A percentile compares a stretch with the other conserved stretches of the same genome.
Conservation (phyloP, 2,888 invertebrate species). For the Aricia artaxerxes region DNA sequence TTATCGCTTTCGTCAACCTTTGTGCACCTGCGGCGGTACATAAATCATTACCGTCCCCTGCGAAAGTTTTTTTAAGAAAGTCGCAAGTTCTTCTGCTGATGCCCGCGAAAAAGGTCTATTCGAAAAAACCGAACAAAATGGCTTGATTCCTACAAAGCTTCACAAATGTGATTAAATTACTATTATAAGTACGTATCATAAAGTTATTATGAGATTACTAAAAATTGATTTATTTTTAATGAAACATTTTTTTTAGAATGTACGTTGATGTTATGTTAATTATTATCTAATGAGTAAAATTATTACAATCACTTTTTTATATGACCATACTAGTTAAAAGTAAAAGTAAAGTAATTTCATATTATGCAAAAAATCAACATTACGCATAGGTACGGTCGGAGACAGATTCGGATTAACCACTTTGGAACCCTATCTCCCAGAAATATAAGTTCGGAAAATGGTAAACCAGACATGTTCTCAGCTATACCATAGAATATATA, state of each 20-base stretch:
- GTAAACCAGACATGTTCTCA: background rate
- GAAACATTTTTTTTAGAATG: too few species aligned
- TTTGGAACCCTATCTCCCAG: background rate
- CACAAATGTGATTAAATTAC: too few species aligned
- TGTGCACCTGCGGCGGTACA: constrained; percentile 76
- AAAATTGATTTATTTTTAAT: too few species aligned
- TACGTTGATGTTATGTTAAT: too few species aligned
- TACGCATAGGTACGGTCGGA: too few species aligned
- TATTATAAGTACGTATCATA: too few species aligned
- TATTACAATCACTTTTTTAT: too few species aligned
- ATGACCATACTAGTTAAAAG: too few species aligned
- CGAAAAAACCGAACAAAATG: background rate
- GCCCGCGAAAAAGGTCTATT: background rate
- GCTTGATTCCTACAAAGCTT: too few species aligned
- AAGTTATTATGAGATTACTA: too few species aligned
- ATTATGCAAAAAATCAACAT: background rate
- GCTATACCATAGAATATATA: background rate
- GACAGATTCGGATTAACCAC: background rate
- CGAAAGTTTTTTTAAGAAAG: background rate
- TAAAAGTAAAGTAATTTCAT: background rate
- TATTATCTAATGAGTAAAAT: too few species aligned
- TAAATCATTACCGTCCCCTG: constrained; percentile 56
- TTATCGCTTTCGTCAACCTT: constrained; percentile 70
- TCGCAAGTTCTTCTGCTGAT: background rate
- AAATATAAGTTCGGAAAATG: too few species aligned